phyloP scores from a whole-genome alignment of 2,113 vertebrate species.

The Hydrolagus affinis region DNA sequence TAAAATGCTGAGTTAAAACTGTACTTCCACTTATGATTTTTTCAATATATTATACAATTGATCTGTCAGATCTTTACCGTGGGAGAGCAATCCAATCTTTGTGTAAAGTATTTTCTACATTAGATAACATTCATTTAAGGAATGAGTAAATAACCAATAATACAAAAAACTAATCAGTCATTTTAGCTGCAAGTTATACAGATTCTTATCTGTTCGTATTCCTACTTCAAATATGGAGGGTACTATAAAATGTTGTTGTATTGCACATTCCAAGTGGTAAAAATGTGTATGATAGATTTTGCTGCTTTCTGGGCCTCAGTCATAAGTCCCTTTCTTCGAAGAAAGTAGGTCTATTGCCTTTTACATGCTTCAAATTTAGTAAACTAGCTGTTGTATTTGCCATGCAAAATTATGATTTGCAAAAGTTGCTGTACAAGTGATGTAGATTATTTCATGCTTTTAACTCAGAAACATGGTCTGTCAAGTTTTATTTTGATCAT shows the following conservation, averaged over 20 bases:
- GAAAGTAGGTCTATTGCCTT: too few species aligned
- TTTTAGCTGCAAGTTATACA: background rate
- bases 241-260: too few species aligned
- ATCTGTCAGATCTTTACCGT: background rate
- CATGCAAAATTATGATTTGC: constrained; percentile 21
- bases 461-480: too few species aligned
- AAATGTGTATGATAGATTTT: too few species aligned
- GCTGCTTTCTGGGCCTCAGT: too few species aligned
- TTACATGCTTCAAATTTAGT: background rate
- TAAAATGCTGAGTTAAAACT: background rate
- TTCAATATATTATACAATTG: background rate
- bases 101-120: constrained; percentile 1
- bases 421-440: background rate
- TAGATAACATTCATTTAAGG: constrained; percentile 2
- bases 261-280: too few species aligned
- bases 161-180: constrained; percentile 20
- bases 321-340: too few species aligned
- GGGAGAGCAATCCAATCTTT: background rate
- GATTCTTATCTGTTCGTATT: background rate
- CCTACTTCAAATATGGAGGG: background rate
- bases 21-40: background rate
- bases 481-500: too few species aligned
- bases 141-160: constrained; percentile 4
- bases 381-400: constrained; percentile 16
- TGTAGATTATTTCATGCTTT: background rate